Evolutionary conservation across 2,113 vertebrate species (phyloP), one percentile per base, ranked within the genome.

Genomic region (Caloenas nicobarica): DNA sequence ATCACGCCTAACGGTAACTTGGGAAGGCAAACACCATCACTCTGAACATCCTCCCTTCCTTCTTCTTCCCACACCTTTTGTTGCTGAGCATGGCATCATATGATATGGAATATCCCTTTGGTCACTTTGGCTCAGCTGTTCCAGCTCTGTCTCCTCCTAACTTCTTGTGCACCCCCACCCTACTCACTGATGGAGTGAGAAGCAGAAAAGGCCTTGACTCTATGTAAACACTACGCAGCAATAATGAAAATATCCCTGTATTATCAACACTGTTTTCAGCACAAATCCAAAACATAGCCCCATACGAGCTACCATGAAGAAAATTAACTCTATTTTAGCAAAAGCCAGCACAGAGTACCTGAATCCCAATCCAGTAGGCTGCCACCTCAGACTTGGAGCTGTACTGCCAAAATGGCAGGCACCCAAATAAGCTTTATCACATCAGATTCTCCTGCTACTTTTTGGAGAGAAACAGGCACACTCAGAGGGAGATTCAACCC

Each of bases 241-340:
- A 8, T 61, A 84, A 73, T 1, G 2, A 93, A 89, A 93, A 87
- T 73, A 94, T 57, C 54, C 31, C 64, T 38, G 11, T 28, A 10
- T 81, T 94, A 96, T 94, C 94, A 84, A 18, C 29, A 21, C 34
- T 81, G 72, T 70, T 94, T 89, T 19, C 60, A 66, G 42, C 54
- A 68, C 17, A 93, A 83, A 91, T 94, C 50, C 72, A 65, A 94
- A 95, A 78, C 56, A 69, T 0, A 69, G 58, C 42, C 62, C 28
- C 17, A 23, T 38, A 61, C 7, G 5, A 70, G 69, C 36, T 74
- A 28, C 48, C 58, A 7, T 11, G 60, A 86, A 76, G 76, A 86
- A 91, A 93, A 89, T 74, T 44, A 89, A 61, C 62, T 60, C 54
- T 36, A 53, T 21, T 56, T 33, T 40, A 78, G 81, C 10, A 40